phyloP scores from a whole-genome alignment of 2,888 invertebrate genomes.

The Mycalesis mineus region DNA sequence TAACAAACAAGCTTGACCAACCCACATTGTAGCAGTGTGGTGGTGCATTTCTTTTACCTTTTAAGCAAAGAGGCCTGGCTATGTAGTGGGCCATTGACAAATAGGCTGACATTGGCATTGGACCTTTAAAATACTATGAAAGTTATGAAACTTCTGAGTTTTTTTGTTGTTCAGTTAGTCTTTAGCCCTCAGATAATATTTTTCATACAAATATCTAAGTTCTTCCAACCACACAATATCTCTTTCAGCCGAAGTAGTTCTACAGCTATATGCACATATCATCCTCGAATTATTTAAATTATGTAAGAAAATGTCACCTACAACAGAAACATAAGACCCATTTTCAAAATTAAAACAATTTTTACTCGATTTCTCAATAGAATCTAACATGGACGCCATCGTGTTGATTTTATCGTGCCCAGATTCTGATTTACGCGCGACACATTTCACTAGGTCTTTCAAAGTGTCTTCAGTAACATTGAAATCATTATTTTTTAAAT shows the following conservation, averaged over 20 bases:
- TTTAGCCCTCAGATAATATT: conserved; percentile 48
- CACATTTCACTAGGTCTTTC: conserved; percentile 46
- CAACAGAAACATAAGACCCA: conserved; percentile 51
- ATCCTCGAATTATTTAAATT: conserved; percentile 46
- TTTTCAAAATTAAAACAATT: conserved; percentile 42
- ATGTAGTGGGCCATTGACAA: too few species aligned
- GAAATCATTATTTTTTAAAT: conserved; percentile 50
- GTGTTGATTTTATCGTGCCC: conserved; percentile 48
- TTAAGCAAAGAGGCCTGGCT: too few species aligned
- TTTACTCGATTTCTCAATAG: conserved; percentile 42
- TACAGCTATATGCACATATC: conserved; percentile 59
- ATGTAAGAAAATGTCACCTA: conserved; percentile 67
- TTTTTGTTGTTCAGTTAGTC: too few species aligned
- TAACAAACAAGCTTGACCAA: too few species aligned
- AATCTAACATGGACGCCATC: conserved; percentile 53
- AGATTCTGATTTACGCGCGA: conserved; percentile 42
- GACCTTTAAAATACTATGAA: too few species aligned
- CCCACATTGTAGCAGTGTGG: too few species aligned
- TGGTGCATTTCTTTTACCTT: too few species aligned
- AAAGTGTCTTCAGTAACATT: conserved; percentile 39
- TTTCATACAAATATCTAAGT: conserved; percentile 61
- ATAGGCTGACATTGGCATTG: too few species aligned
- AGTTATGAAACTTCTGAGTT: too few species aligned
- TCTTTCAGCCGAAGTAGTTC: conserved; percentile 46
- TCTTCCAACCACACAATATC: conserved; percentile 70